Evolutionary conservation across 2,797 vertebrate genomes (phyloP).

Genomic region (Sparidentex hasta): DNA sequence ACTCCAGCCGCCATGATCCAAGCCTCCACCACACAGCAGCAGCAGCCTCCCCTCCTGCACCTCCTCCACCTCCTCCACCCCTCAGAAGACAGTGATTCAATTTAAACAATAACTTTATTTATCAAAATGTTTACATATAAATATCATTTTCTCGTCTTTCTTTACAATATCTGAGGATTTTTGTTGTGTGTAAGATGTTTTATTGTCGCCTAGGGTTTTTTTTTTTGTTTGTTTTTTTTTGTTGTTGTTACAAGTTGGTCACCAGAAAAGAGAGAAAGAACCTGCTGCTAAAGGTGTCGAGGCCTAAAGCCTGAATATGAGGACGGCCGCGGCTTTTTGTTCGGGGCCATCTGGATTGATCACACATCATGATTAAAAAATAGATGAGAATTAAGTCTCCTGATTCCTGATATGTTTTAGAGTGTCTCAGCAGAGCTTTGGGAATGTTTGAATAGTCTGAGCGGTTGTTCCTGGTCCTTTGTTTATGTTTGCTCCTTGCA

Average conservation of each 20-base stretch:
- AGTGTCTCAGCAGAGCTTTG: constrained; percentile 84
- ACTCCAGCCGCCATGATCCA: constrained; percentile 69
- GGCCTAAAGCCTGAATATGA: constrained; percentile 71
- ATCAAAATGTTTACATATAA: constrained; percentile 99
- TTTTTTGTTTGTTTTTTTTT: too few relatives aligned
- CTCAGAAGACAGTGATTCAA: constrained; percentile 59
- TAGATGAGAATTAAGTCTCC: constrained; percentile 77
- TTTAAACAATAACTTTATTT: constrained; percentile 97
- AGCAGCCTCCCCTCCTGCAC: too few relatives aligned
- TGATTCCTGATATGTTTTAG: constrained; percentile 85
- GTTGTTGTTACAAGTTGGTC: constrained; percentile 66
- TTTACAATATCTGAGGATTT: constrained; percentile 92
- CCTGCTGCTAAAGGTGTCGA: constrained; percentile 67
- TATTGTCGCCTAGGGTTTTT: constrained; percentile 51
- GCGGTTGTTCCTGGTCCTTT: constrained; percentile 70
- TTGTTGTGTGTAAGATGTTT: constrained; percentile 80
- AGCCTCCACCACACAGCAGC: constrained; percentile 46
- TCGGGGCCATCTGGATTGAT: constrained; percentile 86
- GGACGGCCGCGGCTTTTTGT: constrained; percentile 48
- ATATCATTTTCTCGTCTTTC: constrained; percentile 91
- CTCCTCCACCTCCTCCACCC: too few relatives aligned
- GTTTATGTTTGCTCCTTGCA: constrained; percentile 75
- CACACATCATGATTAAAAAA: constrained; percentile 79
- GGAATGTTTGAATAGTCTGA: constrained; percentile 83
- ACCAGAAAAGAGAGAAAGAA: constrained; percentile 44